phyloP scores from a whole-genome alignment of 2,113 vertebrate genomes.

The Prunella himalayana region DNA sequence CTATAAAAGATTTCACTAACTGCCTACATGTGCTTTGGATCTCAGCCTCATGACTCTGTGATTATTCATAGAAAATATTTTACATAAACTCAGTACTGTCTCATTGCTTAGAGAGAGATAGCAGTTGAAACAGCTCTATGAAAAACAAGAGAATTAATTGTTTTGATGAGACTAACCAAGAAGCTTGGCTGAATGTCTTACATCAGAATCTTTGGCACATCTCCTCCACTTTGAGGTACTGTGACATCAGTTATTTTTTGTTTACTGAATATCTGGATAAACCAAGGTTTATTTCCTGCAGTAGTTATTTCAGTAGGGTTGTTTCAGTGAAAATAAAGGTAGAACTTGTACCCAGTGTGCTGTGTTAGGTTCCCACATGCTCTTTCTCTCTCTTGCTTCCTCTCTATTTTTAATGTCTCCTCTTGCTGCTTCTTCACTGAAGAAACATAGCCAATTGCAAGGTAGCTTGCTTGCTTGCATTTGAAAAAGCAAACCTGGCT shows the following conservation, averaged over 20 bases:
- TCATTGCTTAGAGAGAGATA: not conserved
- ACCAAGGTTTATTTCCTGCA: not conserved
- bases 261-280: not conserved
- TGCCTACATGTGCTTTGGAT: not conserved
- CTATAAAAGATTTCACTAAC: not conserved
- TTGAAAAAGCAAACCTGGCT: not conserved
- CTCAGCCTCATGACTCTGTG: not conserved
- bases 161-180: not conserved
- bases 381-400: not conserved
- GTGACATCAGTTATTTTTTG: not conserved
- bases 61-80: constrained; percentile 30
- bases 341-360: not conserved
- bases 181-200: not conserved
- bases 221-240: not conserved
- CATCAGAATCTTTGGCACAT: not conserved
- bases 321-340: not conserved
- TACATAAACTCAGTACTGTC: not conserved
- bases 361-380: not conserved
- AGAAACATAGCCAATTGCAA: not conserved
- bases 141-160: not conserved
- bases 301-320: not conserved
- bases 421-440: not conserved
- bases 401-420: not conserved
- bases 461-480: not conserved
- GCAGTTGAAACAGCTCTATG: not conserved